Base-by-base conservation (phyloP, 2,888 invertebrate genomes). In the Hedychridium roseum region DNA sequence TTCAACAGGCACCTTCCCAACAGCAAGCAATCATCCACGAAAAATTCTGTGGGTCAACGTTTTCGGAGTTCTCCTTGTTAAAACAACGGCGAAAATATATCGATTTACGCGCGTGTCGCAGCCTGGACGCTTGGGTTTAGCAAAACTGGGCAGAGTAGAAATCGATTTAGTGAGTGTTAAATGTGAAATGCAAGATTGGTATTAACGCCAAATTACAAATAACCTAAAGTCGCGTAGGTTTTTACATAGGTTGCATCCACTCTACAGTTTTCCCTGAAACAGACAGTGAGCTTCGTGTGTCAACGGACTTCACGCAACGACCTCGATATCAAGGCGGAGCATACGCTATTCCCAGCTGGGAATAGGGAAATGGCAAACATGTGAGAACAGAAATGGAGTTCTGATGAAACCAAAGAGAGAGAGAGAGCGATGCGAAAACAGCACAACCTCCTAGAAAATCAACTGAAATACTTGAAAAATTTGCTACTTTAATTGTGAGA, bases 181-280 rank as follows among this genome's bases (percentile, higher is more conserved):
- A 54, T 66, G 64, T 56, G 63, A 69, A 70, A 66, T 58, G 56
- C 59, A 63, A 61, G 51, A 63, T 62, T 56, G 60, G 49, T 58
- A 57, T 54, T 56, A 60, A 66, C 60, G 59, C 57, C 61, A 81
- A 83, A 84, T 88, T 90, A 94, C 84, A 94, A 89, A 81, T 94
- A 94, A 81, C 94, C 94, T 81, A 94, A 87, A 70, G 93, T 94
- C 80, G 93, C 91, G 81, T 94, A 94, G 78, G 93, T 94, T 87
- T 94, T 94, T 82, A 92, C 92, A 84, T 93, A 94, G 79, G 93
- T 90, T 80, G 89, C 87, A 81, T 93, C 92, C 82, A 88, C 89
- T 81, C 89, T 88, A 83, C 90, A 90, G 80, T 88, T 87, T 81
- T 89, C 91, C 84, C 92, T 92, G 87, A 69, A 85, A 86, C 61